Evolutionary conservation across 2,113 vertebrate genomes (phyloP), one percentile per base, ranked within the genome.

Genomic region (Trematocara zebra): DNA sequence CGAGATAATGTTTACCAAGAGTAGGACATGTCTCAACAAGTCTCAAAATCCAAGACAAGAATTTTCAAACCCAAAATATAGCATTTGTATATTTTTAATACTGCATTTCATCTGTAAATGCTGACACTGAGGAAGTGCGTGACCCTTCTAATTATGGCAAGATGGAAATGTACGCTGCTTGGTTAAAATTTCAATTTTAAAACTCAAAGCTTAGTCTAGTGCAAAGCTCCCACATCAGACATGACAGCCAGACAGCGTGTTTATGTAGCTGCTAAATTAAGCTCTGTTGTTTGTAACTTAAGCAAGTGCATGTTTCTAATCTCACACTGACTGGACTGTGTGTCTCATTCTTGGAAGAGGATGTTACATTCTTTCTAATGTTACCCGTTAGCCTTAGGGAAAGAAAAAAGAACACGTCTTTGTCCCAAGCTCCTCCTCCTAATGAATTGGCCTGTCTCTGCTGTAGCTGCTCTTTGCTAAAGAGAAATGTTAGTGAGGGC

Each of bases 231-330:
- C 11, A 33, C 72, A 81, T 59, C 54, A 57, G 54, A 7, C 69
- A 86, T 80, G n/a, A 89, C 85, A 84, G 81, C 6, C 2, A 37
- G 78, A 20, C 49, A 88, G 51, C 86, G 64, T 56, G 74, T 88
- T 92, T 84, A 85, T 85, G 47, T 87, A 82, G 89, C 84, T 85
- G 80, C 87, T 91, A 91, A 92, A 93, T 95, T 91, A 87, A 91
- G 87, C 82, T 20, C 51, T 20, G 90, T 89, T 94, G 85, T 96
- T 93, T 85, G 54, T 85, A 82, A 81, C 23, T 90, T 90, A 88
- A 94, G 88, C 92, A 94, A 95, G 89, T 94, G 91, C 90, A 93
- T 92, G 61, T 93, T 89, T 82, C 61, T 89, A 42, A 93, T 93
- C 90, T 42, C 84, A 82, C 86, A 90, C 57, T 83, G 81, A 69